Conservation (phyloP, 2,797 vertebrate species). For the Phalanger gymnotis region DNA sequence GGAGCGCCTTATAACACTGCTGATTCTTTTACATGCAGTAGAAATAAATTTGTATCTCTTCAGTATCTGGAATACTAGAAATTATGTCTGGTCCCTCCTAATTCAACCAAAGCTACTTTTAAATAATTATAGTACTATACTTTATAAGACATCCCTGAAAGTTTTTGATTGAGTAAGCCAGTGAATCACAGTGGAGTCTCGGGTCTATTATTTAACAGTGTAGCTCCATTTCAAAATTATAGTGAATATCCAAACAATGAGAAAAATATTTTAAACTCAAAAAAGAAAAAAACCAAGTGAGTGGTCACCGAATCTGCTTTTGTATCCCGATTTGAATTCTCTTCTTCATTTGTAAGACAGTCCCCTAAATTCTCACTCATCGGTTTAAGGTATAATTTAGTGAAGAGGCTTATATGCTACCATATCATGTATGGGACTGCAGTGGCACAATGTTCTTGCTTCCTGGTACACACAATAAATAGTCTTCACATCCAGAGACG, state of each 20-base stretch:
- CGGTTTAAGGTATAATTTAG: constrained; percentile 59
- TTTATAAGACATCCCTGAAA: constrained; percentile 80
- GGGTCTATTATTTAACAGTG: constrained; percentile 78
- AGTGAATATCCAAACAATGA: constrained; percentile 74
- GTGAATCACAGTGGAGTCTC: constrained; percentile 86
- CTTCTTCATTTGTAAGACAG: constrained; percentile 65
- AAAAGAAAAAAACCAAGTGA: constrained; percentile 47
- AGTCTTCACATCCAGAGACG: constrained; percentile 62
- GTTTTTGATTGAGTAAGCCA: constrained; percentile 82
- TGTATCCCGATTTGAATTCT: constrained; percentile 68
- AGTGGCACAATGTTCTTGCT: constrained; percentile 64
- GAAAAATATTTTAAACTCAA: constrained; percentile 70
- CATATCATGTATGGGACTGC: constrained; percentile 57
- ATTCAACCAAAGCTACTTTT: constrained; percentile 78
- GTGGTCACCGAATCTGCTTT: constrained; percentile 66
- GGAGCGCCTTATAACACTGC: constrained; percentile 8
- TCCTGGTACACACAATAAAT: constrained; percentile 65
- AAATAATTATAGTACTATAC: constrained; percentile 75
- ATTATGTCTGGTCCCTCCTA: constrained; percentile 79
- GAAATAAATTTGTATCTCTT: constrained; percentile 42
- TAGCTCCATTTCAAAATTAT: constrained; percentile 74
- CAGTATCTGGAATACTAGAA: constrained; percentile 81
- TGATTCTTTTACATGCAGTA: constrained; percentile 36
- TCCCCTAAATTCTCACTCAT: constrained; percentile 68
- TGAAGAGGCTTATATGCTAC: constrained; percentile 51